Base-by-base conservation (phyloP, 2,888 invertebrate species). In the Operophtera brumata region DNA sequence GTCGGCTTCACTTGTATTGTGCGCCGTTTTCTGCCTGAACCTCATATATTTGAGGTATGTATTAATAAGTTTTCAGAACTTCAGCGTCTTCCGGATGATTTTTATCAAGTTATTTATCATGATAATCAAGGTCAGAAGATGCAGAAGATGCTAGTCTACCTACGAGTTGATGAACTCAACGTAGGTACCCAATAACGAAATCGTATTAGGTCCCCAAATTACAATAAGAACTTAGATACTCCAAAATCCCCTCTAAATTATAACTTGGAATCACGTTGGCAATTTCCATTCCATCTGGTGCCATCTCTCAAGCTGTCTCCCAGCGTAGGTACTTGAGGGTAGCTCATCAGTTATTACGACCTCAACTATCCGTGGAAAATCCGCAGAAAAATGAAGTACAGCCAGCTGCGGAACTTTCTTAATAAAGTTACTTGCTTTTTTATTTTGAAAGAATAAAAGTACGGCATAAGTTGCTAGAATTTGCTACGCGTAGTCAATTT, bases 321-420 rank as follows among this genome's bases (percentile, higher is more conserved):
- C 46, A 46, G 69, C 60, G 66, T n/a, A n/a, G n/a, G n/a, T 70
- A 64, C 66, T 71, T 66, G 30, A 34, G 48, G 34, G 34, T 13
- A 57, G 36, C 70, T 73, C 70, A 74, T 74, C 72, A 74, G 64
- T 68, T 74, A 70, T 71, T 72, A 77, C 66, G 68, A 72, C 69
- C 64, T 48, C 58, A 64, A 64, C 67, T 70, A 64, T 65, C 55
- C 46, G 58, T 42, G 59, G 65, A 65, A 75, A 74, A 73, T 65
- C 57, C 46, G 56, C 36, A 60, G 66, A 67, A 75, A 74, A 73
- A 71, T 69, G 50, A 59, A 58, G 64, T 67, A 73, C 62, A 51
- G 2, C 39, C 43, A 47, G 57, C 52, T 50, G 55, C 55, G 55
- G 61, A 61, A 59, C 62, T 64, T 62, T 48, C 14, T 49, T 52